A percentile compares a stretch with the other conserved stretches of the same genome.
These are phyloP conservation scores for Dromococcyx pavoninus DNA, from an alignment of 2,797 vertebrate genomes.

Conservation along the genomic window DNA sequence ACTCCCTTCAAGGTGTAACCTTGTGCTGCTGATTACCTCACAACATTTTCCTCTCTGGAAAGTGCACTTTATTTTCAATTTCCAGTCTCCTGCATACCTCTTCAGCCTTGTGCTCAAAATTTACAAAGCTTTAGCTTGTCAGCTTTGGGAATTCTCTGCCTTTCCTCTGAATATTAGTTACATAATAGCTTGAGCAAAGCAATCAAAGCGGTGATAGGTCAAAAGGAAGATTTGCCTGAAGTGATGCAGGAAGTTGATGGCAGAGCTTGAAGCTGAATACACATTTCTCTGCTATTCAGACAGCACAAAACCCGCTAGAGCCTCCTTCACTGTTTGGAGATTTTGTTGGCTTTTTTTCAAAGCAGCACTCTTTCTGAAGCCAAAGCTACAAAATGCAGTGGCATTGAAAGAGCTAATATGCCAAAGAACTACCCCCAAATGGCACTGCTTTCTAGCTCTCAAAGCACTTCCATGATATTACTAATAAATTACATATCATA, in stretches of 20 bases:
- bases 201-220: constrained; percentile 62
- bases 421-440: constrained; percentile 19
- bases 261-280: constrained; percentile 55
- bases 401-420: constrained; percentile 18
- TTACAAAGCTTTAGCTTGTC: constrained; percentile 59
- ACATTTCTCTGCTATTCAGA: constrained; percentile 23
- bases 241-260: constrained; percentile 62
- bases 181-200: constrained; percentile 59
- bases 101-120: constrained; percentile 35
- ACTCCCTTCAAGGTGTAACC: neutral
- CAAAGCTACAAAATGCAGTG: constrained; percentile 28
- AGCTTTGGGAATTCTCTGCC: constrained; percentile 42
- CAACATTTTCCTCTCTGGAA: neutral
- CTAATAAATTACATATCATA: neutral
- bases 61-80: constrained; percentile 37
- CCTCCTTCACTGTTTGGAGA: neutral
- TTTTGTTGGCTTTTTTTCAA: constrained; percentile 51
- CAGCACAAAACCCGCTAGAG: constrained; percentile 2
- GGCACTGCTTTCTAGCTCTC: constrained; percentile 2
- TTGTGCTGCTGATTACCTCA: neutral
- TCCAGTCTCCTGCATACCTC: neutral
- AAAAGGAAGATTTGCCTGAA: constrained; percentile 67
- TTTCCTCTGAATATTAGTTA: constrained; percentile 63
- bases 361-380: constrained; percentile 12
- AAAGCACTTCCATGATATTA: neutral